Evolutionary conservation across 1,140 invertebrate species (phyloP).

Genomic region (Elysia chlorotica): DNA sequence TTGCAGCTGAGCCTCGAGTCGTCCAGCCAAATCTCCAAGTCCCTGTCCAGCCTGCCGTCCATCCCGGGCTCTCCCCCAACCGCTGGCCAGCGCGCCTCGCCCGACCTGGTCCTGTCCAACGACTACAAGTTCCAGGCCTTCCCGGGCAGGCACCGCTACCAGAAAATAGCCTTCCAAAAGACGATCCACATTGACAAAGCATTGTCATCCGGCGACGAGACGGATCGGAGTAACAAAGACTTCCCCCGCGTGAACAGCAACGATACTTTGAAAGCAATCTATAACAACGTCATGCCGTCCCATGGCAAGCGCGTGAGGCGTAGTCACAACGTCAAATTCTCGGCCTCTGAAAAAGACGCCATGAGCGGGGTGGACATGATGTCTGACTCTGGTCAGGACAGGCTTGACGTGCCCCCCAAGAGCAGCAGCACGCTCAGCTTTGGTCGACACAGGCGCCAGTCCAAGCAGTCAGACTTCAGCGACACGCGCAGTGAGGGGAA

Average conservation of each 20-base stretch:
- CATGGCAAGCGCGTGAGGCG: neutral
- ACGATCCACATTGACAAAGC: slow-evolving; percentile 27
- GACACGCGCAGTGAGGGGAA: slow-evolving; percentile 24
- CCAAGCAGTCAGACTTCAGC: slow-evolving; percentile 22
- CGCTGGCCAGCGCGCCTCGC: slow-evolving; percentile 10
- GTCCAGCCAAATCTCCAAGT: slow-evolving; percentile 24
- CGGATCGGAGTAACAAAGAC: neutral
- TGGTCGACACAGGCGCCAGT: slow-evolving; percentile 2
- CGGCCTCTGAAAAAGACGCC: neutral
- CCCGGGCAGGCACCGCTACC: slow-evolving; percentile 32
- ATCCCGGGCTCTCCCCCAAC: slow-evolving; percentile 24
- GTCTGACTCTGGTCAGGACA: slow-evolving; percentile 9
- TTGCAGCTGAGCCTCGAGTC: slow-evolving; percentile 26
- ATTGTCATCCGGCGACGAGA: neutral
- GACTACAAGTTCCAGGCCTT: slow-evolving; percentile 1
- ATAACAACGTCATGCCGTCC: neutral
- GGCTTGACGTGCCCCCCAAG: slow-evolving; percentile 13
- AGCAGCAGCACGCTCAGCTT: slow-evolving; percentile 7
- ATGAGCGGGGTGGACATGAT: neutral
- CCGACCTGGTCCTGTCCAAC: neutral
- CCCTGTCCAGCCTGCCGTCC: slow-evolving; percentile 32
- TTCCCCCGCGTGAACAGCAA: too few species aligned
- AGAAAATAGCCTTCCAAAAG: slow-evolving; percentile 35
- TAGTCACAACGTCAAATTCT: neutral
- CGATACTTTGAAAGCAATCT: too few species aligned